Evolutionary conservation across 2,113 vertebrate genomes (phyloP), one percentile per base, ranked within the genome.

Genomic region (Chionodraco myersi): DNA sequence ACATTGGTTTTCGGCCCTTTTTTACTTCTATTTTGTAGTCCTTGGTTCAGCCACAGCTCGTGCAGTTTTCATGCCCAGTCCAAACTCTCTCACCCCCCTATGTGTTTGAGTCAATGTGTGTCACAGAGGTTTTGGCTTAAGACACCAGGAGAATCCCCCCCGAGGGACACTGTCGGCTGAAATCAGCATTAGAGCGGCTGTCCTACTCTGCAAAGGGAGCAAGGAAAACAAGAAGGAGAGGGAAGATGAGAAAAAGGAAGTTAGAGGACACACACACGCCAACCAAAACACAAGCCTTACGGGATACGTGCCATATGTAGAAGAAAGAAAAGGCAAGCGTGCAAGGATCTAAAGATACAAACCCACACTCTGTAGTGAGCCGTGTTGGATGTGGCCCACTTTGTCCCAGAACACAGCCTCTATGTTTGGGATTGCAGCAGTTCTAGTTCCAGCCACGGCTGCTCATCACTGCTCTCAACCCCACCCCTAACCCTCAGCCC

Each of bases 391-490:
- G 77, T 72, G 85, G 62, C 78, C 86, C 74, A 79, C 68, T 75
- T 75, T 67, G 69, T 61, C 56, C 9, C 57, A 69, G 68, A 53
- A 62, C 82, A 71, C 75, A 10, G 78, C 68, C 75, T 86, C 86
- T 92, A 86, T 92, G 91, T 92, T 86, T 77, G 88, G 88, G 83
- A 83, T 62, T 84, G 87, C 89, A 74, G 82, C 77, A 65, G 85
- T 72, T 41, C 74, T 76, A 65, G 77, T 78, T 86, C 0, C 66
- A 77, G 64, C 74, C 83, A 26, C 74, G 36, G 82, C 81, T 75
- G 80, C 84, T 86, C 86, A 79, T 89, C 86, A 45, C 69, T 21
- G 71, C 72, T 69, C 79, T 58, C 75, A 58, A 68, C 76, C 72
- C 77, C 60, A 79, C 77, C 86, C 84, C 83, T 79, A 72, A 88